Base-by-base conservation (phyloP, 2,797 vertebrate genomes). In the Xenentodon cancila region DNA sequence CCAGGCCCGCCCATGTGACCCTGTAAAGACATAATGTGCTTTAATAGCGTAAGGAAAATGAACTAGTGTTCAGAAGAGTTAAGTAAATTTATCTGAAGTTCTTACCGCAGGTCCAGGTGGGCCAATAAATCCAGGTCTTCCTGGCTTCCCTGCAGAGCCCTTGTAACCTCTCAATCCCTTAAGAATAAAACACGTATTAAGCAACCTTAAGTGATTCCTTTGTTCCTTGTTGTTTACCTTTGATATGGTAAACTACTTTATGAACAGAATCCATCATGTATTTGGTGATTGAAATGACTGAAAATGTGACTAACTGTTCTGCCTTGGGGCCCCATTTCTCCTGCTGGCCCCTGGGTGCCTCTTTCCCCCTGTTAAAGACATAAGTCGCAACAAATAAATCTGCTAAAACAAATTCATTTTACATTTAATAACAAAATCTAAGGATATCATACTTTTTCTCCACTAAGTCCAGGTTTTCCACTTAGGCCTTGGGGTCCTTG, bases 301-400 rank as follows among this genome's bases (percentile, higher is more conserved):
- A 87, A 83, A 68, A 79, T 73, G 22, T 73, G 71, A 90, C 93
- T 94, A 90, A 95, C 94, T 63, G 87, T 83, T 76, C 27, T 84
- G 68, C 94, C 94, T 78, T 84, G 84, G 73, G 84, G 92, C 19
- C 94, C 94, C 90, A 95, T 94, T 79, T 94, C 90, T 73, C 95
- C 95, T 47, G 53, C 58, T 57, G 80, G 71, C 53, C 94, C 94
- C 18, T 71, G 68, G 56, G 59, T 43, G 19, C 95, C 95, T 80
- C 90, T 94, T 72, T 94, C 94, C 64, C 95, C 95, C 94, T 95
- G 66, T 67, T 58, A 74, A 82, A 79, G 51, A 71, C 21, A 57
- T 46, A 67, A 68, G 83, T 46, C 30, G 20, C 20, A 67, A 73
- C 34, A 55, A 64, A 82, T 60, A 1, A 51, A 72, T 77, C 48